Conservation (phyloP, 2,113 vertebrate genomes). For the Odontophorus gujanensis region DNA sequence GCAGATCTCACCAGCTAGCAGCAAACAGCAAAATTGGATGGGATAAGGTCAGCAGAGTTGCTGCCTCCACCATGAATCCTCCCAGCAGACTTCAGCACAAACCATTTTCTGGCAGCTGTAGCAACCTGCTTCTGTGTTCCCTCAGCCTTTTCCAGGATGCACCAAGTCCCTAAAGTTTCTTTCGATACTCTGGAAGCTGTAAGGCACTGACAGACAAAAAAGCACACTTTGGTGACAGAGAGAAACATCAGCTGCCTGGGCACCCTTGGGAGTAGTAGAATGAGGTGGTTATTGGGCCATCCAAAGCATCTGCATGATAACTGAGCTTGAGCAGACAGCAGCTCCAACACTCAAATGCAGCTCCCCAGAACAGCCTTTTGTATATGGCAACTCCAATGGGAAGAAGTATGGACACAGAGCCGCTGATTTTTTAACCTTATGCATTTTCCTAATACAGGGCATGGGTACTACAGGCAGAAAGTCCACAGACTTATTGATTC, state of each 20-base stretch:
- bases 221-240: background rate
- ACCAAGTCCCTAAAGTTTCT: background rate
- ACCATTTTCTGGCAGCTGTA: background rate
- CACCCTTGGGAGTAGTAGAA: background rate
- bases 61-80: background rate
- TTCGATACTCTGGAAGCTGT: background rate
- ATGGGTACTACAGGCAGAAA: background rate
- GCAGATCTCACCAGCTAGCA: background rate
- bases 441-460: background rate
- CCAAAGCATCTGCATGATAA: background rate
- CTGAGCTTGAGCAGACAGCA: background rate
- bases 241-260: background rate
- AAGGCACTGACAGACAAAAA: background rate
- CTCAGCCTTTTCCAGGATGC: background rate
- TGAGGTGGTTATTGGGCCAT: background rate
- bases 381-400: background rate
- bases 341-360: background rate
- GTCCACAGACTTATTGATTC: background rate
- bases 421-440: background rate
- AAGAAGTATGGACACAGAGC: background rate
- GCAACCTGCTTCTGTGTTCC: background rate
- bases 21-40: background rate
- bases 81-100: background rate
- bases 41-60: background rate
- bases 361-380: background rate